Evolutionary conservation across 2,888 invertebrate species (phyloP).

Genomic region (Margaritifera margaritifera): DNA sequence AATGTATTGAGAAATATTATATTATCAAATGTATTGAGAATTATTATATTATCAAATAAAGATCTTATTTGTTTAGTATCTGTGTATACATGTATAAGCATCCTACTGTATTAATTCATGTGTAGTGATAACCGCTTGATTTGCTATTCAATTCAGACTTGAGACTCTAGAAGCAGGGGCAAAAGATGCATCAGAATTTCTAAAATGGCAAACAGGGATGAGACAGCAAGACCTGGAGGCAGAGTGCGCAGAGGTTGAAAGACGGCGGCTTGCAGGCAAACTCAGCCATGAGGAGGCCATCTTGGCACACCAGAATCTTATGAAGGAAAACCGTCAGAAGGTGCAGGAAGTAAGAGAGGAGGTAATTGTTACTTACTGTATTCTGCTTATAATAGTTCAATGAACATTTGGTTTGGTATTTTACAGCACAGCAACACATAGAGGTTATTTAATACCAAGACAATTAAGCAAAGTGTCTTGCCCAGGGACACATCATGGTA

Average conservation of each 20-base stretch:
- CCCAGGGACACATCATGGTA: too few relatives aligned
- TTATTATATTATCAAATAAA: too few relatives aligned
- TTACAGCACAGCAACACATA: neutral
- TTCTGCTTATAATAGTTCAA: neutral
- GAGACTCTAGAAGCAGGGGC: constrained; percentile 69
- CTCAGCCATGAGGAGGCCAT: constrained; percentile 73
- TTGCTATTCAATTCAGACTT: constrained; percentile 45
- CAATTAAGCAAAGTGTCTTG: too few relatives aligned
- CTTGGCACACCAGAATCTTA: constrained; percentile 67
- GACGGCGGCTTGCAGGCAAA: constrained; percentile 69
- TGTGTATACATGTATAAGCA: too few relatives aligned
- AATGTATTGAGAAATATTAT: too few relatives aligned
- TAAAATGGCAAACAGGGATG: constrained; percentile 70
- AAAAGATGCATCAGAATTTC: constrained; percentile 64
- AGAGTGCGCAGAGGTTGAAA: constrained; percentile 67
- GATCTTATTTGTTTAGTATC: too few relatives aligned
- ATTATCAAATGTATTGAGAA: too few relatives aligned
- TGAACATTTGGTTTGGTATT: neutral
- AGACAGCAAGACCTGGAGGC: constrained; percentile 63
- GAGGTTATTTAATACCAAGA: neutral
- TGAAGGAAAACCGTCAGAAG: constrained; percentile 63
- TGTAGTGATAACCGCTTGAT: too few relatives aligned
- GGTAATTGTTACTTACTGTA: constrained; percentile 35
- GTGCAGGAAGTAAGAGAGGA: constrained; percentile 70
- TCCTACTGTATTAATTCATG: too few relatives aligned